Evolutionary conservation across 2,888 invertebrate species (phyloP).

Genomic region (Drosophila rellima): DNA sequence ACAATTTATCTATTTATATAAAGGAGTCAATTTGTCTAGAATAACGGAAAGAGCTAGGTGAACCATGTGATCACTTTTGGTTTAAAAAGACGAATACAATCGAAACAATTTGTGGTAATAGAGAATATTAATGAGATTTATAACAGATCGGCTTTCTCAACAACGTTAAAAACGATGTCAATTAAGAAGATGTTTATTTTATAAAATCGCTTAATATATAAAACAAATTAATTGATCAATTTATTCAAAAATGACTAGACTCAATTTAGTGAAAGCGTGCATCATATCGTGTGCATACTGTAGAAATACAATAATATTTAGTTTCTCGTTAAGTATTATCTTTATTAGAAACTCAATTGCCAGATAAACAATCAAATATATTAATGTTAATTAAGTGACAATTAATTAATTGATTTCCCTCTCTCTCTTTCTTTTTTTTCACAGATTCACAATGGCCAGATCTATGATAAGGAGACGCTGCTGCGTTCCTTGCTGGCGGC

Average conservation of each 20-base stretch:
- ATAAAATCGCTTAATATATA: no score
- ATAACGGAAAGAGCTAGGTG: no score
- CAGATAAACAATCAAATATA: constrained; percentile 9
- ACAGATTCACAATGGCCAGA: constrained; percentile 89
- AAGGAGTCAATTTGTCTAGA: no score
- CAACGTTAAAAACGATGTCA: no score
- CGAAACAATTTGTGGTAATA: no score
- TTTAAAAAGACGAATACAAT: no score
- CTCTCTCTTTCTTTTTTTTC: not conserved
- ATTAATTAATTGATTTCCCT: constrained; percentile 8
- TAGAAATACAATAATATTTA: not conserved
- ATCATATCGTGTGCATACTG: not conserved
- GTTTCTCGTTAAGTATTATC: constrained; percentile 2
- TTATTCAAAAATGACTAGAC: not conserved
- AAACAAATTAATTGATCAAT: no score
- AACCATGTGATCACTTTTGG: no score
- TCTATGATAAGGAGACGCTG: constrained; percentile 90
- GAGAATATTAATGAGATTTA: no score
- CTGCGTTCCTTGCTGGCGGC: constrained; percentile 88
- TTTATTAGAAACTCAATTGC: constrained; percentile 8
- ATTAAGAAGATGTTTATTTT: no score
- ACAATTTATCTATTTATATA: no score
- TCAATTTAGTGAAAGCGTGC: not conserved
- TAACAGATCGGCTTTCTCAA: no score
- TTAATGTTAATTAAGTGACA: constrained; percentile 1